Percentiles rank a stretch among this genome's conserved stretches.
Conservation (phyloP, 2,888 invertebrate species). For the Ceraclea dissimilis region DNA sequence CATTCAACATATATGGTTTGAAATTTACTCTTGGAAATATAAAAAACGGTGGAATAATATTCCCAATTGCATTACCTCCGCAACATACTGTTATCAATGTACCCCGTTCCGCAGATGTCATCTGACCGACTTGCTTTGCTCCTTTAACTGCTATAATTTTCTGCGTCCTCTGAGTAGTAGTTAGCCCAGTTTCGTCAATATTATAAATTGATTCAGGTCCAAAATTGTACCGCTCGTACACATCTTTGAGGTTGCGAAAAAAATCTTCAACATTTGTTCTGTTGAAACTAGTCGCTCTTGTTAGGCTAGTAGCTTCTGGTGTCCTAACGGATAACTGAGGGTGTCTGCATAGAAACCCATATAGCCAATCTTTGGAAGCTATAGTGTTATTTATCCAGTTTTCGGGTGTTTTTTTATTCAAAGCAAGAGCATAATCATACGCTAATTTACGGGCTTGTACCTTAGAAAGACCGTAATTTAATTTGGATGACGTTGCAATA, state of each 20-base stretch:
- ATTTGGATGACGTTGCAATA: not conserved
- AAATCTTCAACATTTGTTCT: slow-evolving; percentile 2
- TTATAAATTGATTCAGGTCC: not conserved
- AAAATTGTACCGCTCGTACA: not conserved
- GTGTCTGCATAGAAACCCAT: not conserved
- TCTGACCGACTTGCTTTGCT: slow-evolving; percentile 2
- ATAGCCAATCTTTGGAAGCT: not conserved
- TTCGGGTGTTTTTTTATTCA: not conserved
- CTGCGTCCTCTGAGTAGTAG: not conserved
- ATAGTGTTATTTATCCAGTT: not conserved
- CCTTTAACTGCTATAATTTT: slow-evolving; percentile 1
- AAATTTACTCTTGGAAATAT: not conserved
- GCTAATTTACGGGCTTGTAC: not conserved
- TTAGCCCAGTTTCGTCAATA: slow-evolving; percentile 4
- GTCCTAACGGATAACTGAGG: slow-evolving; percentile 1
- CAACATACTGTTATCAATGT: not conserved
- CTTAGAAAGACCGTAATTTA: slow-evolving; percentile 1
- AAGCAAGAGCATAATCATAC: not conserved
- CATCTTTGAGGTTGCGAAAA: not conserved
- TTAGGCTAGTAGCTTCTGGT: slow-evolving; percentile 5
- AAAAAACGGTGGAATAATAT: not conserved
- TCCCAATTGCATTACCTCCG: not conserved
- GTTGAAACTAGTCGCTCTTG: slow-evolving; percentile 4
- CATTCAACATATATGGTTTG: not conserved
- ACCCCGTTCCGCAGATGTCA: slow-evolving; percentile 7